A percentile compares a stretch with the other conserved stretches of the same genome.
Conservation (phyloP, 1,140 invertebrate genomes). For the Trichonephila inaurata region DNA sequence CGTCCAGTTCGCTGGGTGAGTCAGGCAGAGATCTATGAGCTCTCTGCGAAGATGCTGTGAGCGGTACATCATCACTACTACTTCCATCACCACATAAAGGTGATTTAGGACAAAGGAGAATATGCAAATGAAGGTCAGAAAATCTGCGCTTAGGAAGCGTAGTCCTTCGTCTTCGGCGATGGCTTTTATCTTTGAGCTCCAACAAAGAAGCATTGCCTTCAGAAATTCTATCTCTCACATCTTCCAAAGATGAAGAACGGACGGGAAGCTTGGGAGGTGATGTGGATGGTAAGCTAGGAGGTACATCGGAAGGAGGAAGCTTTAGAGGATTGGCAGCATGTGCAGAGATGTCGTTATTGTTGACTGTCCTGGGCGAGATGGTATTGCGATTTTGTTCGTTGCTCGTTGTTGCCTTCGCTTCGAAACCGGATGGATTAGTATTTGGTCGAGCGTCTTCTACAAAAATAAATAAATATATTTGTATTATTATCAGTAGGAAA, state of each 20-base stretch:
- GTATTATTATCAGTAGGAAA: neutral
- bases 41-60: constrained; percentile 56
- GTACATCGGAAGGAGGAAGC: neutral
- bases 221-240: constrained; percentile 11
- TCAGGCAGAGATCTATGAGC: constrained; percentile 62
- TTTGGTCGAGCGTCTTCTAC: neutral
- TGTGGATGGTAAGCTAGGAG: neutral
- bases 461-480: neutral
- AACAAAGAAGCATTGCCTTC: neutral
- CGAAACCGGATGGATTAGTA: neutral
- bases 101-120: constrained; percentile 41
- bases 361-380: neutral
- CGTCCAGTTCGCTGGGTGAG: constrained; percentile 63
- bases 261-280: constrained; percentile 29
- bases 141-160: constrained; percentile 54
- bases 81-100: constrained; percentile 55
- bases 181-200: constrained; percentile 16
- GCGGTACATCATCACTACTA: constrained; percentile 54
- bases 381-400: neutral
- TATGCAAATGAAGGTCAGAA: constrained; percentile 55
- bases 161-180: constrained; percentile 2
- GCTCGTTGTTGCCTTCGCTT: neutral
- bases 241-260: constrained; percentile 57
- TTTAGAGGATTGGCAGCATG: neutral
- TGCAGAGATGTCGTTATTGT: neutral